Conservation (phyloP, 1,140 invertebrate species). For the Drosophila nikananu region DNA sequence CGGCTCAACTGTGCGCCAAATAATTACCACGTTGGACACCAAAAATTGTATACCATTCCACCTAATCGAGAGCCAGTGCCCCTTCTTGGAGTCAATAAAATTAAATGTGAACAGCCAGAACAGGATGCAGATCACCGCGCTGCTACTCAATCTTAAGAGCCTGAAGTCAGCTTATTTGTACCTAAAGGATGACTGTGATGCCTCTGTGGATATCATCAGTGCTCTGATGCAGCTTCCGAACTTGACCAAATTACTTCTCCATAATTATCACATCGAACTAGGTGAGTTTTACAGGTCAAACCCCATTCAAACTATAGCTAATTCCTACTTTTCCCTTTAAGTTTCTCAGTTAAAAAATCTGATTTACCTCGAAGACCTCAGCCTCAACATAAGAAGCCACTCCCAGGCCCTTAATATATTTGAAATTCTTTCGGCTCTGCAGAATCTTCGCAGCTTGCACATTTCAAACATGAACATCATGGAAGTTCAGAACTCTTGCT, state of each 20-base stretch:
- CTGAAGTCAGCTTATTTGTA: neutral
- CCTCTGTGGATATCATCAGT: neutral
- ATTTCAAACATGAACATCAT: constrained; percentile 6
- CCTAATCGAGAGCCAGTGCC: neutral
- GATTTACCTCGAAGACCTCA: neutral
- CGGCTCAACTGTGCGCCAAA: neutral
- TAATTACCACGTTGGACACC: neutral
- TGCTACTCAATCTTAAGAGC: neutral
- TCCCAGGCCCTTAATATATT: neutral
- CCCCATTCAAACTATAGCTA: neutral
- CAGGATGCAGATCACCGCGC: neutral
- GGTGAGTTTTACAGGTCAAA: neutral
- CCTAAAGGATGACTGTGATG: neutral
- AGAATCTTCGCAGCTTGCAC: neutral
- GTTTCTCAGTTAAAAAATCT: constrained; percentile 4
- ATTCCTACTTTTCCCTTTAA: neutral
- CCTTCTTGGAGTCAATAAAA: neutral
- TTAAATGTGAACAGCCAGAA: constrained; percentile 1
- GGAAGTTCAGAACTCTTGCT: neutral
- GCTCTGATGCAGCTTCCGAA: neutral
- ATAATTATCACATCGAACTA: neutral
- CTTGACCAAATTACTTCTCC: constrained; percentile 1
- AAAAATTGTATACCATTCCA: neutral
- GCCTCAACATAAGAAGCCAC: neutral
- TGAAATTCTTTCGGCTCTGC: neutral